Conservation (phyloP, 2,888 invertebrate genomes). For the Brenthis ino region DNA sequence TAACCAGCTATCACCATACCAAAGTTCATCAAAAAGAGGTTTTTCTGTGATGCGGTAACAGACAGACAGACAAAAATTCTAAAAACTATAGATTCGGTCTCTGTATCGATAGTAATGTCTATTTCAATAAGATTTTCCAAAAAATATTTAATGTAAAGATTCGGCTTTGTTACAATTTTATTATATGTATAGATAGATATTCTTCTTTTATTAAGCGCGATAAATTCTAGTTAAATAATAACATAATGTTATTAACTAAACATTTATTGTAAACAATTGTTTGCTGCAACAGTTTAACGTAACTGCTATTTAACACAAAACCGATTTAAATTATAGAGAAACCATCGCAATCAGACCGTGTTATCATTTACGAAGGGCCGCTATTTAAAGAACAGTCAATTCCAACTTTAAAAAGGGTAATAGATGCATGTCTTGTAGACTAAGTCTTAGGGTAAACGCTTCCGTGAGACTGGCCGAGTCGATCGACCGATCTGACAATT, state of each 20-base stretch:
- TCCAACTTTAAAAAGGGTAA: conserved; percentile 71
- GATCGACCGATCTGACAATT: conserved; percentile 44
- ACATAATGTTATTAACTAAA: neutral
- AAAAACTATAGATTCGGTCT: too few relatives aligned
- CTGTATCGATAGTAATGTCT: too few relatives aligned
- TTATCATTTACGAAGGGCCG: conserved; percentile 52
- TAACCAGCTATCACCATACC: too few relatives aligned
- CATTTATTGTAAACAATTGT: conserved; percentile 29
- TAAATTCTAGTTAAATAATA: neutral
- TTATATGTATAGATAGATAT: neutral
- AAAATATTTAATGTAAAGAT: too few relatives aligned
- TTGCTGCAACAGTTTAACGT: conserved; percentile 26
- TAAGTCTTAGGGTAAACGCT: conserved; percentile 78
- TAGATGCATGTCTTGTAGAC: conserved; percentile 78
- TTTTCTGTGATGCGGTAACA: too few relatives aligned
- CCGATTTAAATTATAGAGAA: conserved; percentile 38
- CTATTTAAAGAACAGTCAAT: conserved; percentile 63
- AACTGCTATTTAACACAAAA: conserved; percentile 33
- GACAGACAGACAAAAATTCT: too few relatives aligned
- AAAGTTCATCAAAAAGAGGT: too few relatives aligned
- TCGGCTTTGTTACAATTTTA: too few relatives aligned
- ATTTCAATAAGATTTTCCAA: too few relatives aligned
- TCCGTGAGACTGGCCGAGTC: conserved; percentile 71
- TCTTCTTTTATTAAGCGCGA: neutral
- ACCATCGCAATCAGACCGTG: conserved; percentile 39